Evolutionary conservation across 2,888 invertebrate species (phyloP).

Genomic region (Ischnura elegans): DNA sequence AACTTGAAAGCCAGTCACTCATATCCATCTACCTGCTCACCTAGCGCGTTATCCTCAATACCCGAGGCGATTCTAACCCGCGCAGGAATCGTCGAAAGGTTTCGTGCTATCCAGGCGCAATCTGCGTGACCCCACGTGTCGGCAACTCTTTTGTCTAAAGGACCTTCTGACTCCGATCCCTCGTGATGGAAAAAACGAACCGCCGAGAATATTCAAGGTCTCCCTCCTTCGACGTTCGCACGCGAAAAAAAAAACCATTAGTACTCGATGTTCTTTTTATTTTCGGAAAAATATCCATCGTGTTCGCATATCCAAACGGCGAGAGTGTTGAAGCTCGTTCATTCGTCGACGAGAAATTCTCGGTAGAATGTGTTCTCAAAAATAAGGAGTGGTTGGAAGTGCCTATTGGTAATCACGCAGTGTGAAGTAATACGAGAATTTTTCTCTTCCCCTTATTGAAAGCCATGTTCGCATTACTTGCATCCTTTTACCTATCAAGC

Average conservation of each 20-base stretch:
- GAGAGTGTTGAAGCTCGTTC: background rate
- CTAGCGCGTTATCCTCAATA: background rate
- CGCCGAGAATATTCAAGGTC: background rate
- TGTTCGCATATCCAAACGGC: background rate
- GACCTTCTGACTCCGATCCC: background rate
- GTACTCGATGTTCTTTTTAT: background rate
- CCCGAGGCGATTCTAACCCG: background rate
- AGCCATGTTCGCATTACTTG: too few relatives aligned
- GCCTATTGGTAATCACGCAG: background rate
- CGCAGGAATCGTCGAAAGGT: background rate
- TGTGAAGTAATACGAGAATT: background rate
- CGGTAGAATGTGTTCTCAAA: too few relatives aligned
- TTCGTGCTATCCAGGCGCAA: background rate
- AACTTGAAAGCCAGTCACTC: background rate
- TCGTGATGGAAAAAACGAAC: background rate
- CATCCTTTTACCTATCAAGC: too few relatives aligned
- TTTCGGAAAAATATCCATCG: background rate
- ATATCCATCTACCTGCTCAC: background rate
- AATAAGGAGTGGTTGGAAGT: background rate
- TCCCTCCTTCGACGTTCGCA: background rate
- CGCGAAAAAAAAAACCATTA: background rate
- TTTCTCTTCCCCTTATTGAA: too few relatives aligned
- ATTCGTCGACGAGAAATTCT: background rate
- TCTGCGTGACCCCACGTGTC: slow-evolving; percentile 23
- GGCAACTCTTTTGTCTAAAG: slow-evolving; percentile 10